phyloP scores from a whole-genome alignment of 2,113 vertebrate species.

The Hippolais icterina region DNA sequence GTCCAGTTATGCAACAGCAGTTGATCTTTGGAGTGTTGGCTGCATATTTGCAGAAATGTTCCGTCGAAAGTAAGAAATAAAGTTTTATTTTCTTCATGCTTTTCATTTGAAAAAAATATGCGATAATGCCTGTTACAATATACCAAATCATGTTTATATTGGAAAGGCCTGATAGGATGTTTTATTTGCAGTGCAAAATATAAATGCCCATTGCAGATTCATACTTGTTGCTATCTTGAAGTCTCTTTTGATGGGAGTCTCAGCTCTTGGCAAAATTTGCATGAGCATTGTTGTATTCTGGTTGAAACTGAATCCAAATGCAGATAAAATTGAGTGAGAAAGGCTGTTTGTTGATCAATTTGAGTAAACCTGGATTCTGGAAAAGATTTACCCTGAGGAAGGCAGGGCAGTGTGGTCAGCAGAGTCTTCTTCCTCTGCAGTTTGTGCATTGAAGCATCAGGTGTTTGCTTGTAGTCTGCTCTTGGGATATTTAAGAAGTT shows the following conservation, averaged over 20 bases:
- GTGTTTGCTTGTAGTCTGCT: neutral
- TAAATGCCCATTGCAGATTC: neutral
- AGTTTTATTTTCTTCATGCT: slow-evolving; percentile 9
- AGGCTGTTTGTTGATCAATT: neutral
- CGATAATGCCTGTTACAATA: neutral
- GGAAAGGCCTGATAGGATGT: neutral
- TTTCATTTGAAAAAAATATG: neutral
- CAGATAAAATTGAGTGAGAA: neutral
- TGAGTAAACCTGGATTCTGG: neutral
- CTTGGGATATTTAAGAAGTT: neutral
- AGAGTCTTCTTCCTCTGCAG: neutral
- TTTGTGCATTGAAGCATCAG: neutral
- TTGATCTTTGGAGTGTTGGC: slow-evolving; percentile 97
- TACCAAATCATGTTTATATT: neutral
- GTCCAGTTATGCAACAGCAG: slow-evolving; percentile 96
- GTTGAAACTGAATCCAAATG: neutral
- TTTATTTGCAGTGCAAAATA: neutral
- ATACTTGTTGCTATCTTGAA: neutral
- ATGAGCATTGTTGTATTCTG: neutral
- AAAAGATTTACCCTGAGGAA: neutral
- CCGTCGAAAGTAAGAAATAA: slow-evolving; percentile 88
- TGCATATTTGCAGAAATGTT: slow-evolving; percentile 99
- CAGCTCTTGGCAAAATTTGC: neutral
- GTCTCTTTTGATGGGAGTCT: neutral
- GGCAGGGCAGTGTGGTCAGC: neutral